phyloP scores from a whole-genome alignment of 2,888 invertebrate genomes.

The Melanostoma mellinum region DNA sequence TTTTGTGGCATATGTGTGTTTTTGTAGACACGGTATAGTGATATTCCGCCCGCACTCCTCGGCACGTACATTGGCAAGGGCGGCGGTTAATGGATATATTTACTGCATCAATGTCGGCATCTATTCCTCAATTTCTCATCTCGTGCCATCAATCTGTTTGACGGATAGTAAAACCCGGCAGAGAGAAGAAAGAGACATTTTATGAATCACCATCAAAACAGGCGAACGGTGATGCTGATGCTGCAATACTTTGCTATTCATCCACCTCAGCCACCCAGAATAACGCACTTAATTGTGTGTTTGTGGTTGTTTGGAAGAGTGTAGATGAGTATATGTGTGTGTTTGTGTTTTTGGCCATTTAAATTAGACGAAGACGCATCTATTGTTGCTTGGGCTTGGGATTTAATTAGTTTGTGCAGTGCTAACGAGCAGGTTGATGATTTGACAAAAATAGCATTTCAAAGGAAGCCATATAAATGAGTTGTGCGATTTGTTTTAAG shows the following conservation, averaged over 20 bases:
- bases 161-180: slow-evolving; percentile 1
- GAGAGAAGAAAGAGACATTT: slow-evolving; percentile 6
- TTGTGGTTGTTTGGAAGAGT: not conserved
- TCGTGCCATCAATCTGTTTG: slow-evolving; percentile 41
- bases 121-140: slow-evolving; percentile 46
- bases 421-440: slow-evolving; percentile 58
- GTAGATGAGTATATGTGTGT: too few species aligned
- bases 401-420: slow-evolving; percentile 57
- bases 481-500: slow-evolving; percentile 43
- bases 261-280: slow-evolving; percentile 31
- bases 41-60: not conserved
- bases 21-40: slow-evolving; percentile 2
- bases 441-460: slow-evolving; percentile 51
- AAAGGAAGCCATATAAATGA: slow-evolving; percentile 48
- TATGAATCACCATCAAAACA: slow-evolving; percentile 55
- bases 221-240: not conserved
- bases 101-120: slow-evolving; percentile 61
- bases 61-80: slow-evolving; percentile 8
- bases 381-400: slow-evolving; percentile 57
- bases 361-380: slow-evolving; percentile 39
- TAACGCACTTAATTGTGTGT: slow-evolving; percentile 48
- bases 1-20: slow-evolving; percentile 16
- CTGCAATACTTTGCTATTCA: not conserved
- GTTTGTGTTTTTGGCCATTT: slow-evolving; percentile 3
- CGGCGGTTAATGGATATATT: slow-evolving; percentile 53